Conservation (phyloP, 2,888 invertebrate genomes). For the Agonopterix alstromeriana region DNA sequence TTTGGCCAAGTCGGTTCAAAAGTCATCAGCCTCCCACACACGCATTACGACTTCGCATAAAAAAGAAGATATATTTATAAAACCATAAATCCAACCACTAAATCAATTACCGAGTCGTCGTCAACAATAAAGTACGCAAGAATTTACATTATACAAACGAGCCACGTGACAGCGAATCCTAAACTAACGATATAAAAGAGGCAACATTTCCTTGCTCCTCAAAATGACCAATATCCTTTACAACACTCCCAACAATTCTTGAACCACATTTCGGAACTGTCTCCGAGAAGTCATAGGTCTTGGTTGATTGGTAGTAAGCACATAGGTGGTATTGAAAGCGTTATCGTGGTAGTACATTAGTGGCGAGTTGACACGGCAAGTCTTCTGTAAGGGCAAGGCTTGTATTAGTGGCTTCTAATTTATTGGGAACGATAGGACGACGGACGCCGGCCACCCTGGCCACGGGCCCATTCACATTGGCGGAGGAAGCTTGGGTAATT, state of each 20-base stretch:
- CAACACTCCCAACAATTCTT: constrained; percentile 14
- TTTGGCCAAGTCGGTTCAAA: not conserved
- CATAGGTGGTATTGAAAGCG: constrained; percentile 66
- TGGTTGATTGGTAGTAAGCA: constrained; percentile 30
- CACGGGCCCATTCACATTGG: constrained; percentile 65
- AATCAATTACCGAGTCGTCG: constrained; percentile 57
- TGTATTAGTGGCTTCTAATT: constrained; percentile 75
- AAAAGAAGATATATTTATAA: constrained; percentile 15
- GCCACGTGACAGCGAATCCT: constrained; percentile 54
- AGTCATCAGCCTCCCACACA: not conserved
- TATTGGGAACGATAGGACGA: constrained; percentile 73
- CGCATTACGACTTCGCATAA: not conserved
- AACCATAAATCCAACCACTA: constrained; percentile 40
- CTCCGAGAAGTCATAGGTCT: constrained; percentile 20
- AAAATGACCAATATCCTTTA: constrained; percentile 42
- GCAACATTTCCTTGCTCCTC: constrained; percentile 46
- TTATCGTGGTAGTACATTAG: constrained; percentile 72
- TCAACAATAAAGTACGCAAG: constrained; percentile 58
- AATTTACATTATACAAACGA: constrained; percentile 56
- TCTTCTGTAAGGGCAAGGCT: constrained; percentile 70
- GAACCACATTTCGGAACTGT: constrained; percentile 14
- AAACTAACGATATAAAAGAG: constrained; percentile 61
- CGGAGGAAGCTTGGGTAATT: constrained; percentile 33
- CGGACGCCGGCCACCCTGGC: constrained; percentile 72
- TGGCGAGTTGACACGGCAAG: constrained; percentile 67